Evolutionary conservation across 2,797 vertebrate genomes (phyloP), one percentile per base, ranked within the genome.

Genomic region (Chrysocyon brachyurus): DNA sequence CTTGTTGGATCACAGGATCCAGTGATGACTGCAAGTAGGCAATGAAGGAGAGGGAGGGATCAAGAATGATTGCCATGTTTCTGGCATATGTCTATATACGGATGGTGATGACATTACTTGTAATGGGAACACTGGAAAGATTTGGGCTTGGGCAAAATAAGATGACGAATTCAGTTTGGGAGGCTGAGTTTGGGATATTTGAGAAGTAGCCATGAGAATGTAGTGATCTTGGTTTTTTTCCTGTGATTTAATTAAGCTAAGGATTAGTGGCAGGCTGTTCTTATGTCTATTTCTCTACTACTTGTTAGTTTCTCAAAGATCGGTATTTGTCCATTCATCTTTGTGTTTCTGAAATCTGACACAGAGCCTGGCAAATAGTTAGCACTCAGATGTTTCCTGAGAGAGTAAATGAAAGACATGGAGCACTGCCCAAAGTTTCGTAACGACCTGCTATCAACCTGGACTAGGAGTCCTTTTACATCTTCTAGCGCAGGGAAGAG

Each of bases 341-440:
- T 89, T 46, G 2, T 82, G 22, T 15, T 64, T 78, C 26, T 95
- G 26, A 83, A 59, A 12, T 78, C 31, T 31, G 36, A 57, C 54
- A 64, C 21, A n/a, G 0, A 64, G 11, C 9, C 2, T 11, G 3
- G 5, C 5, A 57, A 3, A 31, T 0, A 59, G n/a, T 28, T 68
- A 87, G 26, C 10, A 7, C 6, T 84, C 54, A 75, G 1, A 21
- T 66, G n/a, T 54, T 73, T 70, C 3, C 19, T 33, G n/a, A 70
- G 22, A 75, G 3, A 70, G 22, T 61, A 21, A 52, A 26, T 17
- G 40, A 28, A 68, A 40, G 54, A 57, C 40, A n/a, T 88, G 3
- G 36, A 10, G 12, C 24, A 3, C 59, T 17, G 1, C 36, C 83
- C 89, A 14, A 31, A 63, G 4, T 0, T 52, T 57, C 2, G 26